These are phyloP conservation scores for Champsocephalus esox DNA, from an alignment of 2,797 vertebrate species.

Conservation along the genomic window DNA sequence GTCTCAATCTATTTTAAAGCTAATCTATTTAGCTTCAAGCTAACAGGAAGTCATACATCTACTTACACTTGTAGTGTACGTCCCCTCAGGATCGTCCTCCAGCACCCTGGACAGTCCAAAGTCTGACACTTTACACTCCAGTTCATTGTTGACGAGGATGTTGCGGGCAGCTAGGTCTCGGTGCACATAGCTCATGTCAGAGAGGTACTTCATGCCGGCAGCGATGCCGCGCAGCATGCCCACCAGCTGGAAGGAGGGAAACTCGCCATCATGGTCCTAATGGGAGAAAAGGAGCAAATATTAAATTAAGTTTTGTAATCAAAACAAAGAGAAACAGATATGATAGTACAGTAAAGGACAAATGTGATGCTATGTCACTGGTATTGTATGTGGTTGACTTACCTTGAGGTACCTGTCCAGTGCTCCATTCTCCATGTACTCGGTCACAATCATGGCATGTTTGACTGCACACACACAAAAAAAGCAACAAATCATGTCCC, in stretches of 20 bases:
- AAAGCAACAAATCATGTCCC: background rate
- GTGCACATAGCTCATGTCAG: slow-evolving; percentile 98
- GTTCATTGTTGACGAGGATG: slow-evolving; percentile 94
- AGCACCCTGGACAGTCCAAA: slow-evolving; percentile 95
- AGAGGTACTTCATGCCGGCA: slow-evolving; percentile 96
- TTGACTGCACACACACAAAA: slow-evolving; percentile 85
- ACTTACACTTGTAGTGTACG: slow-evolving; percentile 97
- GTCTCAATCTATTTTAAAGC: too few species aligned
- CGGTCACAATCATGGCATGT: slow-evolving; percentile 97
- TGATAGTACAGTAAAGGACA: background rate
- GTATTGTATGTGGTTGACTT: slow-evolving; percentile 42
- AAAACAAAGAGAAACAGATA: background rate
- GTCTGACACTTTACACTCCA: slow-evolving; percentile 97
- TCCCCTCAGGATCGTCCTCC: slow-evolving; percentile 96
- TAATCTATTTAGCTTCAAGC: background rate
- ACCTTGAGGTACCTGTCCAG: slow-evolving; percentile 94
- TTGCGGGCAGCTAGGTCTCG: slow-evolving; percentile 96
- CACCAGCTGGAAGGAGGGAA: slow-evolving; percentile 92
- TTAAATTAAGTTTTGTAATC: background rate
- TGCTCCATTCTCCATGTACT: slow-evolving; percentile 98
- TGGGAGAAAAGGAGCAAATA: background rate
- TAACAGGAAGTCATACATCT: background rate
- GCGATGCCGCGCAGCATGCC: slow-evolving; percentile 96
- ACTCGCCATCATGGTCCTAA: slow-evolving; percentile 92
- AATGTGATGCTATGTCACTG: background rate